Evolutionary conservation across 2,888 invertebrate genomes (phyloP), one percentile per base, ranked within the genome.

Genomic region (Drosophila tanythrix): DNA sequence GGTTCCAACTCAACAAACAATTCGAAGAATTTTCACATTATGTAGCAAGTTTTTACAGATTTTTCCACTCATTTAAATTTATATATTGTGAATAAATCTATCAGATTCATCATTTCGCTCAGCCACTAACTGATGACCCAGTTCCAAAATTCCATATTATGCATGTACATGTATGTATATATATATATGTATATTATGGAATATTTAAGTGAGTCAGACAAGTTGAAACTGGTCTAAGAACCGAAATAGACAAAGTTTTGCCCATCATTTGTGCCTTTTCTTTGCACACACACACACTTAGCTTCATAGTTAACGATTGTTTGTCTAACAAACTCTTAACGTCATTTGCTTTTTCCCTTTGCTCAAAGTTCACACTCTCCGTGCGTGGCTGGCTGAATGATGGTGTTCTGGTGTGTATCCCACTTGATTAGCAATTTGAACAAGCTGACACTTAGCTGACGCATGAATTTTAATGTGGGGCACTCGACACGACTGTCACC

Each of bases 381-480:
- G 21, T 62, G 50, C 57, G 18, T 60, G 51, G n/a, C 29, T 35
- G n/a, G n/a, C 29, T 35, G n/a, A 40, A 33, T 18, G 11, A 40
- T 40, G 21, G 33, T 36, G 21, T 52, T 7, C 43, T 56, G 35
- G 36, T 50, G n/a, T 56, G 13, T 13, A 58, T 58, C 60, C 35
- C 64, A 73, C 70, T 74, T 83, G 89, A 87, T 89, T 87, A 87
- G 87, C 86, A 77, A 74, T 86, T 88, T 77, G 74, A 79, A 78
- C 81, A 74, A 77, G 82, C 74, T 87, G 87, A 84, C 87, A 86
- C 81, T 82, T 73, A 65, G 77, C 81, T 87, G 84, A 89, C 84
- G 84, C 87, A 86, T 84, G 84, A 81, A 68, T 77, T 82, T 74
- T 72, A 58, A 67, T 68, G 69, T 65, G 58, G 27, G 53, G 25